Conservation (phyloP, 2,888 invertebrate genomes). For the Chaetogeoica ovagalla region DNA sequence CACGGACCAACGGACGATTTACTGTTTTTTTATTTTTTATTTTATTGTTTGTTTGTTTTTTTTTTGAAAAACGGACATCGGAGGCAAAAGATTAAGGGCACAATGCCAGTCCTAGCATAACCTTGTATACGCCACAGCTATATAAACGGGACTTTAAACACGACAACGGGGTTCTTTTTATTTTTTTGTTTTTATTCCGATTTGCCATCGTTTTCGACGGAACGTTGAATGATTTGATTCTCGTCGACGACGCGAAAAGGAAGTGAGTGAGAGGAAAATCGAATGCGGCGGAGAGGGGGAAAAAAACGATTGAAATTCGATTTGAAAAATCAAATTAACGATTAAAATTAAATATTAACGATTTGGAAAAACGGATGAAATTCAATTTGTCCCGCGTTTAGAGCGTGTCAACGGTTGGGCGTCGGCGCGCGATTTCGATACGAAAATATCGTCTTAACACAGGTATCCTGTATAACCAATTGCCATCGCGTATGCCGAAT, state of each 20-base stretch:
- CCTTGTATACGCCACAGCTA: neutral
- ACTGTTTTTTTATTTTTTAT: too few species aligned
- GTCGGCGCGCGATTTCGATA: too few species aligned
- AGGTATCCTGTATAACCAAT: too few species aligned
- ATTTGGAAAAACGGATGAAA: too few species aligned
- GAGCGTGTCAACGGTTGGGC: too few species aligned
- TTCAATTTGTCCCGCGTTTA: too few species aligned
- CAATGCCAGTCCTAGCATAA: constrained; percentile 51
- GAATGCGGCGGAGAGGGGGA: neutral
- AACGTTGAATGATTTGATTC: constrained; percentile 32
- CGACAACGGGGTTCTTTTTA: constrained; percentile 10
- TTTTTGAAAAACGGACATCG: constrained; percentile 30
- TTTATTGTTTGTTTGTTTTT: constrained; percentile 32
- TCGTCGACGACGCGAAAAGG: neutral
- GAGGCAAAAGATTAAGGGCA: constrained; percentile 43
- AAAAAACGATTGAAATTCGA: neutral
- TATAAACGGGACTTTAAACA: constrained; percentile 5
- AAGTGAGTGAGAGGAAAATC: too few species aligned
- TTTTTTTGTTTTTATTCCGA: constrained; percentile 5
- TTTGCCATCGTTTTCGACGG: neutral
- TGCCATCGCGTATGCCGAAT: too few species aligned
- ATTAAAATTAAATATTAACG: too few species aligned
- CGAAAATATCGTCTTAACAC: too few species aligned
- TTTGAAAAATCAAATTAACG: too few species aligned
- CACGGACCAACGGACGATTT: constrained; percentile 48